Evolutionary conservation across 35 echinoderm and acorn worm genomes (phyloP), one percentile per base, ranked within the genome.

Genomic region (Amphiura filiformis): DNA sequence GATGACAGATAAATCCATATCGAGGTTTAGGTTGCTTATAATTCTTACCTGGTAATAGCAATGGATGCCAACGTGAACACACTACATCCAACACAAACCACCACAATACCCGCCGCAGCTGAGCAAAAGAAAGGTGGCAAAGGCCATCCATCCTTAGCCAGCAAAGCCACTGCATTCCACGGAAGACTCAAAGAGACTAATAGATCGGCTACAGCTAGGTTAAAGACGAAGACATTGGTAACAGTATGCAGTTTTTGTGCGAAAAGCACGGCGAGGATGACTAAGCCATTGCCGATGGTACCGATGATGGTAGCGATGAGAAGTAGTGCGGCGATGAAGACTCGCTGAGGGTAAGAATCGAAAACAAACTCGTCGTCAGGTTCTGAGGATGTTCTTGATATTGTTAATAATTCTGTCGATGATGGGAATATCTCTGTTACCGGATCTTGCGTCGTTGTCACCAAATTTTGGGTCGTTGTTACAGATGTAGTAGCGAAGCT

Each of bases 191-290:
- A 23, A 28, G 87, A 95, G 79, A 90, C 84, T 22, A 91, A 64
- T 26, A 95, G 42, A 91, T 95, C 93, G 20, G 83, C 93, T 33
- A 76, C 44, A 4, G 84, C 86, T 20, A 89, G 80, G 79, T 91
- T 95, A 5, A 81, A 75, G 0, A 95, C 93, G 31, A 95, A 91
- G 13, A 76, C 80, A 38, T 95, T 95, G 39, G 93, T 95, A 22
- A 78, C 81, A 15, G 90, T 88, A 31, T 87, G 93, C 20, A 95
- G 84, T 39, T 88, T 91, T 5, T 86, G 36, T 18, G 89, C 81
- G 22, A 95, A 39, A 11, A 28, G 65, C 33, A 95, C 89, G 17
- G 93, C 84, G 15, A 89, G 47, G 31, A 95, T 91, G 32, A 95
- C 93, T 35, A 91, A 14, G 84, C 36, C 36, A 39, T 95, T 95